Percentiles rank a stretch among this genome's conserved stretches.
phyloP scores from a whole-genome alignment of 92 coral and sea anemone species.

The Metridium senile region DNA sequence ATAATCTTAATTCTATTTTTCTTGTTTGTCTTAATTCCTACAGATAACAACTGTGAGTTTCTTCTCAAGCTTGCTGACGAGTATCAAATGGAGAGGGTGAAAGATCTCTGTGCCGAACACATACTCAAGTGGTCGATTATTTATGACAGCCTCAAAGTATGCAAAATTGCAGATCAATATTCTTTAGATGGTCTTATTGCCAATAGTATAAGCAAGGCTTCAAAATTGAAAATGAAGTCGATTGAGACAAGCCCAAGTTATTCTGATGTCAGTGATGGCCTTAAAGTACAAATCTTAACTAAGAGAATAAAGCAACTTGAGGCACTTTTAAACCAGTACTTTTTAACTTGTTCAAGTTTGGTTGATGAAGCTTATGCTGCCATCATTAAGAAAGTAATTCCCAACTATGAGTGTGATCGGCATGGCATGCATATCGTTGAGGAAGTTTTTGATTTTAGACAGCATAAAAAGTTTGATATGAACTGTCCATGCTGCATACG shows the following conservation, averaged over 20 bases:
- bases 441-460: no score
- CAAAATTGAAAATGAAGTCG: neutral
- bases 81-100: no score
- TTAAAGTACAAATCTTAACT: neutral
- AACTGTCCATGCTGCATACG: neutral
- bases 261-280: neutral
- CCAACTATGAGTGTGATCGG: neutral
- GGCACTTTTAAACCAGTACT: neutral
- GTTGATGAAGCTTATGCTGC: neutral
- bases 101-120: conserved; percentile 50
- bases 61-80: no score
- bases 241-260: neutral
- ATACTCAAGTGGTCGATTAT: neutral
- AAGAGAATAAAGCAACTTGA: neutral
- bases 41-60: no score
- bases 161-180: conserved; percentile 53
- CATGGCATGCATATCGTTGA: no score
- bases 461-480: neutral
- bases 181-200: conserved; percentile 24
- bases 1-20: no score
- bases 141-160: conserved; percentile 49
- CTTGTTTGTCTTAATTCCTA: no score
- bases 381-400: neutral
- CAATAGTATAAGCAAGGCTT: no score
- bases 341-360: neutral